Evolutionary conservation across 2,113 vertebrate species (phyloP), one percentile per base, ranked within the genome.

Genomic region (Syrmaticus mikado): DNA sequence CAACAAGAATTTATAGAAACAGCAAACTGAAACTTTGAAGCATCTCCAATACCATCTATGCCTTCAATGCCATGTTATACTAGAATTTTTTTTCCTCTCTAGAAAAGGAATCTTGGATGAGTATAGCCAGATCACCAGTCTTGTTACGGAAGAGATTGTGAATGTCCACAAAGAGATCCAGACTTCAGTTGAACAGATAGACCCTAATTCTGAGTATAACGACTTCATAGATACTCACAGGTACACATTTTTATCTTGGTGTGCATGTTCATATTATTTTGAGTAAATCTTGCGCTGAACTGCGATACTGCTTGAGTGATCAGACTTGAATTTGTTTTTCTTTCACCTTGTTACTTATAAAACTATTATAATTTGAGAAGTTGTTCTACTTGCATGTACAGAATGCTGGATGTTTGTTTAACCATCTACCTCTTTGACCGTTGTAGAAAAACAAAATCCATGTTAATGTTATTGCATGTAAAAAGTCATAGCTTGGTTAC

Each of bases 21-120:
- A 90, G 25, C 19, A 85, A 2, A 66, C 10, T 76, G 81, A 84
- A 82, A 87, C 53, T 91, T 73, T 87, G 58, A 94, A 85, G 24
- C 36, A n/a, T 77, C 53, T 82, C 85, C 53, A 82, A 1, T 91
- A 55, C 40, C 40, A 45, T 82, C 53, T 87, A 1, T 92, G 41
- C 53, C 53, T 89, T 76, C 40, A 76, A 30, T 81, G 40, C 38
- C 61, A 40, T 85, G n/a, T 91, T 89, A 82, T 32, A 91, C 24
- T 89, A 60, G 34, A 89, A 3, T 90, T 91, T 70, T 92, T 94
- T 96, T 95, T 96, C 80, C 22, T 94, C 81, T 96, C 57, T 95
- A 99, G 99, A 74, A 99, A 98, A 96, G 98, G 98, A 52, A 99
- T 99, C 92, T 98, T 99, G 97, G 98, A 99, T 97, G 99, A 99